Percentiles rank a stretch among this genome's conserved stretches.
These are phyloP conservation scores for Chaetodon auriga DNA, from an alignment of 2,113 vertebrate species.

Conservation along the genomic window DNA sequence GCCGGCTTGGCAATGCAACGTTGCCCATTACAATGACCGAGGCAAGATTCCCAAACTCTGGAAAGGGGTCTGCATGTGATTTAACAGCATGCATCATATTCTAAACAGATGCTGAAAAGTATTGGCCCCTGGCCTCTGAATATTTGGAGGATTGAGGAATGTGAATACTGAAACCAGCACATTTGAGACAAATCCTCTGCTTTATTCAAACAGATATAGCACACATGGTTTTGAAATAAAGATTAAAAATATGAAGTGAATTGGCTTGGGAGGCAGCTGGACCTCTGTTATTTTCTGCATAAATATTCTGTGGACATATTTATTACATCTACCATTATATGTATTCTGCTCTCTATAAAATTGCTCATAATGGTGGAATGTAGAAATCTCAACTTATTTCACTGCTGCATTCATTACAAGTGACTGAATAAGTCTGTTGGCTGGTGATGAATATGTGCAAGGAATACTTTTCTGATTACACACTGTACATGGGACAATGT, in stretches of 20 bases:
- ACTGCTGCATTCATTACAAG: slow-evolving; percentile 8
- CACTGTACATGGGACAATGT: neutral
- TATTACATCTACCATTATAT: slow-evolving; percentile 20
- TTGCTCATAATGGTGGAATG: slow-evolving; percentile 4
- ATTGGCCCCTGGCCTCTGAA: slow-evolving; percentile 48
- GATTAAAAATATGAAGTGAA: slow-evolving; percentile 25
- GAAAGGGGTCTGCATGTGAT: slow-evolving; percentile 66
- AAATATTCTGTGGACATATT: slow-evolving; percentile 17
- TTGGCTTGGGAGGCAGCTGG: slow-evolving; percentile 6
- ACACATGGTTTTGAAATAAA: slow-evolving; percentile 43
- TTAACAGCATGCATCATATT: slow-evolving; percentile 67
- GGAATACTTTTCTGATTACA: neutral
- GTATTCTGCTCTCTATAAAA: slow-evolving; percentile 13
- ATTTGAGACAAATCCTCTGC: slow-evolving; percentile 44
- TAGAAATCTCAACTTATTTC: slow-evolving; percentile 23
- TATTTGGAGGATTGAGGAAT: slow-evolving; percentile 41
- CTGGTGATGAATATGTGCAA: neutral
- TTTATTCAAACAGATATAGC: slow-evolving; percentile 43
- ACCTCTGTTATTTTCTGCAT: slow-evolving; percentile 33
- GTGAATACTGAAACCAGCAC: slow-evolving; percentile 32
- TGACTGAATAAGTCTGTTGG: slow-evolving; percentile 15
- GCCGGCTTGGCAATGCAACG: slow-evolving; percentile 80
- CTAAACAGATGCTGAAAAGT: slow-evolving; percentile 67
- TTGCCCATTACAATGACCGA: slow-evolving; percentile 79
- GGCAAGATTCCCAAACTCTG: slow-evolving; percentile 76